Evolutionary conservation across 2,113 vertebrate species (phyloP).

Genomic region (Sinocyclocheilus anophthalmus): DNA sequence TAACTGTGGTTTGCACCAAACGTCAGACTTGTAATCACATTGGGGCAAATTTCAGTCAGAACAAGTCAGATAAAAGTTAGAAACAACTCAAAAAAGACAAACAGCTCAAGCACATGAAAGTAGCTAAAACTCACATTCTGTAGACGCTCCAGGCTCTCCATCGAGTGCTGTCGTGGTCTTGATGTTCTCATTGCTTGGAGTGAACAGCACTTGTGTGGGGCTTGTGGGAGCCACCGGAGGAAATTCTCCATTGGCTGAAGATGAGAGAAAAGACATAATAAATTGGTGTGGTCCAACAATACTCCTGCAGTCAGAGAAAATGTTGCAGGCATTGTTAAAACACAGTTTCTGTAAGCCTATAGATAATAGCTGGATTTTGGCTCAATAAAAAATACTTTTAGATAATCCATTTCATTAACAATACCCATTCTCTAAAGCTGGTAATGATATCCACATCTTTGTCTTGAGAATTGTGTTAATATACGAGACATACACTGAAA

Average conservation of each 20-base stretch:
- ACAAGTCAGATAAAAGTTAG: not conserved
- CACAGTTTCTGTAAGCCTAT: not conserved
- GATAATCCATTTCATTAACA: not conserved
- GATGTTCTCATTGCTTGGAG: constrained; percentile 47
- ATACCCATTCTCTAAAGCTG: not conserved
- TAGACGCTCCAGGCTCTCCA: constrained; percentile 41
- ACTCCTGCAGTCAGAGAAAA: constrained; percentile 29
- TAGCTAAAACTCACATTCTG: constrained; percentile 68
- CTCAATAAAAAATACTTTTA: not conserved
- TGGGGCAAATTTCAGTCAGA: not conserved
- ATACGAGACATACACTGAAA: not conserved
- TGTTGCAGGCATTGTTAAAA: not conserved
- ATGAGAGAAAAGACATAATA: constrained; percentile 51
- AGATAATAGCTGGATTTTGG: not conserved
- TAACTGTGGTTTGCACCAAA: not conserved
- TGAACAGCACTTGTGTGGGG: constrained; percentile 24
- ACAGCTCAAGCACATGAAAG: not conserved
- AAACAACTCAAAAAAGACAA: not conserved
- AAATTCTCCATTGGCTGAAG: constrained; percentile 78
- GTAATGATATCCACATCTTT: not conserved
- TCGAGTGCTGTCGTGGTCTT: constrained; percentile 58
- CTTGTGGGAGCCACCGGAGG: constrained; percentile 68
- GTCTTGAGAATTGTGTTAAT: not conserved
- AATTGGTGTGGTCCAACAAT: not conserved
- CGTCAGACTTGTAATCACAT: not conserved